These are phyloP conservation scores for Tanytarsus gracilentus DNA, from an alignment of 2,888 invertebrate species.

Conservation along the genomic window DNA sequence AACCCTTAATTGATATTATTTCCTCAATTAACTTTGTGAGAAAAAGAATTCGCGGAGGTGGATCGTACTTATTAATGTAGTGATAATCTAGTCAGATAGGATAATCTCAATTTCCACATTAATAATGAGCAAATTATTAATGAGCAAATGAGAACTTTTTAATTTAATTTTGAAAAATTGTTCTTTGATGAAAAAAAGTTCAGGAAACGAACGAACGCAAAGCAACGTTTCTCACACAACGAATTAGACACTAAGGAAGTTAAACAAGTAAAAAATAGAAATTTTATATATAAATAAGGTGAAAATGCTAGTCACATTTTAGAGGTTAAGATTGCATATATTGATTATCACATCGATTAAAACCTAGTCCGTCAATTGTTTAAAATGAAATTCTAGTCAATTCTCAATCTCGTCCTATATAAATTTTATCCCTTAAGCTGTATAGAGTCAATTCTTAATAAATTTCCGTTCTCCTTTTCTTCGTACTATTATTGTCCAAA, in stretches of 20 bases:
- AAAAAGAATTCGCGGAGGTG: too few species aligned
- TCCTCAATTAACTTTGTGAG: too few species aligned
- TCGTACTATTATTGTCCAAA: slow-evolving; percentile 23
- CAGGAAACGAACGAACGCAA: slow-evolving; percentile 33
- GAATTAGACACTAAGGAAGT: slow-evolving; percentile 37
- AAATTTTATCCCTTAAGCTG: slow-evolving; percentile 1
- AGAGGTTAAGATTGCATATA: neutral
- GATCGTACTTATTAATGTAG: too few species aligned
- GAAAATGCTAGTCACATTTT: neutral
- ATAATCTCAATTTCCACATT: too few species aligned
- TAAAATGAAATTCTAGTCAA: slow-evolving; percentile 14
- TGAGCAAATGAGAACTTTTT: too few species aligned
- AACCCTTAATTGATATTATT: too few species aligned
- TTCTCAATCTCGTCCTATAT: slow-evolving; percentile 6
- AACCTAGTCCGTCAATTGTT: slow-evolving; percentile 27
- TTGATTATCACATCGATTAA: neutral
- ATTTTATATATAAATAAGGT: slow-evolving; percentile 2
- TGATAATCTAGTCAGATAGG: too few species aligned
- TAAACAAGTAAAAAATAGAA: slow-evolving; percentile 14
- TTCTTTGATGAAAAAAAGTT: slow-evolving; percentile 10
- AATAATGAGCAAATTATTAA: too few species aligned
- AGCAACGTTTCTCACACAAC: slow-evolving; percentile 46
- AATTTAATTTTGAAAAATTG: too few species aligned
- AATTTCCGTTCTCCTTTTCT: neutral
- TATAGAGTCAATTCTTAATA: too few species aligned